phyloP scores from a whole-genome alignment of 2,888 invertebrate species.

The Harmothoe impar region DNA sequence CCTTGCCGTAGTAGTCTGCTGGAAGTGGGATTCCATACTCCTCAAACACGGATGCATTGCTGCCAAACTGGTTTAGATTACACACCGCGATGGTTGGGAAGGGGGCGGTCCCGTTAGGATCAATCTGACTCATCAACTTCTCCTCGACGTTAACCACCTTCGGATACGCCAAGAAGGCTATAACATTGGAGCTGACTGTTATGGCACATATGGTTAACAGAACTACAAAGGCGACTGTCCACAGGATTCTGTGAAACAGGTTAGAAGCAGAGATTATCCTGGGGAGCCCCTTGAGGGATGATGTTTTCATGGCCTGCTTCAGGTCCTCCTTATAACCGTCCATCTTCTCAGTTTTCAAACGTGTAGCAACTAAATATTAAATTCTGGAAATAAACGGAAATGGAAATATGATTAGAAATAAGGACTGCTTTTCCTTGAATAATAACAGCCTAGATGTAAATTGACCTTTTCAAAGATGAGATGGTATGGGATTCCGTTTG shows the following conservation, averaged over 20 bases:
- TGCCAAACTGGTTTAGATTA: background rate
- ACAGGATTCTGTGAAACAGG: background rate
- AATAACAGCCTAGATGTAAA: no score
- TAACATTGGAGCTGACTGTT: background rate
- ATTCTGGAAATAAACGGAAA: no score
- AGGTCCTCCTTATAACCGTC: background rate
- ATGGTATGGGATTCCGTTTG: no score
- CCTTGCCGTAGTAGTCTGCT: background rate
- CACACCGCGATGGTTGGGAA: background rate
- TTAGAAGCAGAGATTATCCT: background rate
- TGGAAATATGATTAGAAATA: no score
- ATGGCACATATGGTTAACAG: background rate
- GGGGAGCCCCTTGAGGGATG: background rate
- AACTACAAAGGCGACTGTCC: background rate
- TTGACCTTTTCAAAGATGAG: no score
- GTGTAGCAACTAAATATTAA: no score
- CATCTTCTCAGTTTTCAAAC: no score
- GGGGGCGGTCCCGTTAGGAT: background rate
- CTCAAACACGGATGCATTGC: background rate
- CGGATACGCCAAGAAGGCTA: background rate
- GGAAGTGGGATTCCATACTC: background rate
- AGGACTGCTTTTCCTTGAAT: no score
- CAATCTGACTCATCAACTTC: background rate
- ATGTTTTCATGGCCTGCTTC: background rate
- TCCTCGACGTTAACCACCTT: background rate